These are phyloP conservation scores for Ctenochaetus hawaiiensis DNA, from an alignment of 2,797 vertebrate species.

Conservation along the genomic window DNA sequence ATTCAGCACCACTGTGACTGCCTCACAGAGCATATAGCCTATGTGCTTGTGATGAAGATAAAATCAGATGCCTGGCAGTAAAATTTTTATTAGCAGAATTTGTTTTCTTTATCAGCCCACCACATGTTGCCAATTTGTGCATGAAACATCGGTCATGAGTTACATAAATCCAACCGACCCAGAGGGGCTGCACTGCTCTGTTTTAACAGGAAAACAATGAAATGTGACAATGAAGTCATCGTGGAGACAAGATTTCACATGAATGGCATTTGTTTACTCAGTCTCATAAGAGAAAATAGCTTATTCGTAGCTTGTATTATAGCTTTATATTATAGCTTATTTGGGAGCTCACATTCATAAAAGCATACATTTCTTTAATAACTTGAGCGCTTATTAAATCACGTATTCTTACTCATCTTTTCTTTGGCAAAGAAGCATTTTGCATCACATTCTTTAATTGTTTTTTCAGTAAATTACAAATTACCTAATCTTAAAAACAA, in stretches of 20 bases:
- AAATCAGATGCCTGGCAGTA: conserved; percentile 3
- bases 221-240: conserved; percentile 27
- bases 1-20: background rate
- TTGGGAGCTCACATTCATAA: background rate
- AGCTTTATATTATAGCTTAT: no score
- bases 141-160: conserved; percentile 10
- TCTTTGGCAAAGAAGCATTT: background rate
- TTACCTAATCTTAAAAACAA: background rate
- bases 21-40: background rate
- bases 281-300: background rate
- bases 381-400: background rate
- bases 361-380: background rate
- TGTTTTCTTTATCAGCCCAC: background rate
- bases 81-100: background rate
- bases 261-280: conserved; percentile 10
- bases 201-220: conserved; percentile 8
- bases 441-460: background rate
- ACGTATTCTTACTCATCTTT: conserved; percentile 9
- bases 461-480: background rate
- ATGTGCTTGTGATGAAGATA: background rate
- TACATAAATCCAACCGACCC: conserved; percentile 13
- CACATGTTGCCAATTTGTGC: background rate
- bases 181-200: background rate
- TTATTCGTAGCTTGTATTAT: no score
- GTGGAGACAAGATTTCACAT: background rate